phyloP scores from a whole-genome alignment of 2,888 invertebrate genomes.

The Calliphora vomitoria region DNA sequence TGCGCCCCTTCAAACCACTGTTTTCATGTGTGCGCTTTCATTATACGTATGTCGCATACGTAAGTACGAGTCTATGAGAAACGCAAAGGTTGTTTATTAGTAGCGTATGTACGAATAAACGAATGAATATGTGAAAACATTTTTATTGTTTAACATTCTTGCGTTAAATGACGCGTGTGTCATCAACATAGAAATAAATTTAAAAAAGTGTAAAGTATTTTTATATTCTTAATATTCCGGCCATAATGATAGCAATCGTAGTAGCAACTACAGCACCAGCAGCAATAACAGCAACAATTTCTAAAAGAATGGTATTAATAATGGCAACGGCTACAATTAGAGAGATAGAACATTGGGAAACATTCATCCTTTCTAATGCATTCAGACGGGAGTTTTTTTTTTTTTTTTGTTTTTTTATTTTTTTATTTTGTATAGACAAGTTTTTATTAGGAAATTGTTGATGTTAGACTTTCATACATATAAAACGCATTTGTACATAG shows the following conservation, averaged over 20 bases:
- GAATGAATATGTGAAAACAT: conserved; percentile 40
- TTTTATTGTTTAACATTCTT: conserved; percentile 58
- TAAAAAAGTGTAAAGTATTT: conserved; percentile 69
- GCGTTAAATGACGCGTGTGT: conserved; percentile 63
- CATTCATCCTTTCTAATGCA: neutral
- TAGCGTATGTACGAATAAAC: neutral
- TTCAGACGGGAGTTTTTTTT: neutral
- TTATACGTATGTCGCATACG: conserved; percentile 16
- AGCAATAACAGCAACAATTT: conserved; percentile 8
- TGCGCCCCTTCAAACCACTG: neutral
- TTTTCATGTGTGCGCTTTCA: neutral
- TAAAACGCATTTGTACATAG: conserved; percentile 32
- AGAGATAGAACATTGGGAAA: neutral
- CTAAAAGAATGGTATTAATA: conserved; percentile 3
- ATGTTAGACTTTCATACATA: neutral
- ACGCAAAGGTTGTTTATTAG: conserved; percentile 38
- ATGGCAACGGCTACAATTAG: conserved; percentile 10
- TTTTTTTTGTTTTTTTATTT: neutral
- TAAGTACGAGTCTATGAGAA: neutral
- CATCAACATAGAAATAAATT: conserved; percentile 64
- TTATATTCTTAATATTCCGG: conserved; percentile 69
- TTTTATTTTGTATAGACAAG: neutral
- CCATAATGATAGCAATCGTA: conserved; percentile 43
- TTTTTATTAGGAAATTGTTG: conserved; percentile 33
- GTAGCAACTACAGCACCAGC: conserved; percentile 9